Evolutionary conservation across 2,797 vertebrate genomes (phyloP), one percentile per base, ranked within the genome.

Genomic region (Eupleurogrammus muticus): DNA sequence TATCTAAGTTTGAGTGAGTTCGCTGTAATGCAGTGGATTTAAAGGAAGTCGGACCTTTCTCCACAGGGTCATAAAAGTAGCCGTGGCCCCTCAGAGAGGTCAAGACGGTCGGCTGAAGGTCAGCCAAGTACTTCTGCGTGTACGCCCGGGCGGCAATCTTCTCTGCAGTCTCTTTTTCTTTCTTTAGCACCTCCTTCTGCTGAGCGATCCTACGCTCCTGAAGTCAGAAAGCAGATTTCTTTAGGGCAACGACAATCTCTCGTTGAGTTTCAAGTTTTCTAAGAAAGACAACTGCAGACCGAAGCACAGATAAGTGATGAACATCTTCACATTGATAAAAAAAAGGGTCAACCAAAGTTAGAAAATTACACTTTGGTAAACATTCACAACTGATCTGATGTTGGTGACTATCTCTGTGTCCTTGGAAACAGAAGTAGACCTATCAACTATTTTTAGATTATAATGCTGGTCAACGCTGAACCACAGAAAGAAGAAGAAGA

Each of bases 61-160:
- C 92, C 72, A 97, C 55, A 3, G 95, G 93, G 75, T 99, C 95
- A 28, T 95, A 96, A 71, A 99, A 97, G 91, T 94, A 98, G 9
- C 98, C 97, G 2, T 93, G 90, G 4, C 91, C 92, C 47, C 81
- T 90, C 79, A 99, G 95, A 0, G 92, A 95, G 72, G 68, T 84
- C 44, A 96, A 96, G 52, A 96, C 95, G 0, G 95, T 90, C 0
- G 96, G 96, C 38, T 97, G 80, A 21, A 98, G 94, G 77, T 95
- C 94, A 14, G 94, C 80, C 90, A 99, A 73, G 86, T 96, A 97
- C 50, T 82, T 92, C 83, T 95, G 90, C 0, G 96, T 91, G 1
- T 95, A 98, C 0, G 93, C 94, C 1, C 87, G 92, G 3, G 96
- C 95, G 0, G 96, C 96, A 5, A 99, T 92, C 90, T 97, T 99